A percentile compares a stretch with the other conserved stretches of the same genome.
Evolutionary conservation across 2,888 invertebrate genomes (phyloP).

Genomic region (Choristoneura rosaceana): DNA sequence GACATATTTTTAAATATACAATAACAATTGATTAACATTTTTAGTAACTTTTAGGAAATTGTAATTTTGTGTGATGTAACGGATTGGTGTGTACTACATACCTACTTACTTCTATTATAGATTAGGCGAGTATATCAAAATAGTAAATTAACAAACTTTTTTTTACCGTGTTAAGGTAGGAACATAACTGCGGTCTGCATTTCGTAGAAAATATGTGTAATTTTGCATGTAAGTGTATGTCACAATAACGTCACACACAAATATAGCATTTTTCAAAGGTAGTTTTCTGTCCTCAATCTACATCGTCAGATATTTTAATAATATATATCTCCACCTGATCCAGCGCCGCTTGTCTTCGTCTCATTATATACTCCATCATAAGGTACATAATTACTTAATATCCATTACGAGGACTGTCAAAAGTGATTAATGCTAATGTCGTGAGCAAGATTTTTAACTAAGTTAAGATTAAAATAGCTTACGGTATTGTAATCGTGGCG

Average conservation of each 20-base stretch:
- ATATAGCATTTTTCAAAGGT: too few relatives aligned
- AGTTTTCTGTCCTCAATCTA: too few relatives aligned
- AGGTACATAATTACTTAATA: constrained; percentile 72
- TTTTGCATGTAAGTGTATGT: too few relatives aligned
- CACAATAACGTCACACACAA: too few relatives aligned
- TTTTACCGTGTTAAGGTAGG: too few relatives aligned
- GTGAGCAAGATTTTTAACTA: constrained; percentile 85
- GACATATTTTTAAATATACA: background rate
- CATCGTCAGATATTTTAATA: background rate
- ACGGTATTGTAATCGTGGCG: constrained; percentile 78
- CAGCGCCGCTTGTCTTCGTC: background rate
- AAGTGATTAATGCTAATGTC: constrained; percentile 83
- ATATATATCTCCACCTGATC: background rate
- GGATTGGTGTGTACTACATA: too few relatives aligned
- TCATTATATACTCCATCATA: constrained; percentile 4
- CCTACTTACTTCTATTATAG: too few relatives aligned
- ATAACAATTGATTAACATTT: background rate
- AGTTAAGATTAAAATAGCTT: constrained; percentile 86
- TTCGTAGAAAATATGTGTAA: too few relatives aligned
- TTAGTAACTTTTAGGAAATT: background rate
- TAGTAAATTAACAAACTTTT: too few relatives aligned
- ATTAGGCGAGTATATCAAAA: too few relatives aligned
- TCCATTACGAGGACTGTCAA: constrained; percentile 81
- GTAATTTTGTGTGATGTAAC: too few relatives aligned
- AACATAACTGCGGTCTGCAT: too few relatives aligned